These are phyloP conservation scores for Macrostomum lignano DNA, from an alignment of 1,140 invertebrate genomes.

Conservation along the genomic window DNA sequence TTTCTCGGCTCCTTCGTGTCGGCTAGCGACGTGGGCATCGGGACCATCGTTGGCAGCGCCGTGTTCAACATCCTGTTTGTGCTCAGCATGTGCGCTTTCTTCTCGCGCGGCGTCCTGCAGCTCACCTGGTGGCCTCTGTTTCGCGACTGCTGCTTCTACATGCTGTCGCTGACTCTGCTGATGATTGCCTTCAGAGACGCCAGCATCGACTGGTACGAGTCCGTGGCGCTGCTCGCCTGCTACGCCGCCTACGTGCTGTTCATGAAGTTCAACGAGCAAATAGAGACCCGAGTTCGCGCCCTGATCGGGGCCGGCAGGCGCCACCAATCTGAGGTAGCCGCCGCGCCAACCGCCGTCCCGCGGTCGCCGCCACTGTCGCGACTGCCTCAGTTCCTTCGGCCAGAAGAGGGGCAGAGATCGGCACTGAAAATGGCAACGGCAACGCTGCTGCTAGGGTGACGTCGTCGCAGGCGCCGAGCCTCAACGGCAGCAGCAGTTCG, in stretches of 20 bases:
- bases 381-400: not conserved
- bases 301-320: not conserved
- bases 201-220: conserved; percentile 10
- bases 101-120: conserved; percentile 10
- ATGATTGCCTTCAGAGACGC: conserved; percentile 15
- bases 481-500: too few relatives aligned
- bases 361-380: too few relatives aligned
- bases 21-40: conserved; percentile 10
- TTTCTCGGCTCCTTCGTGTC: conserved; percentile 40
- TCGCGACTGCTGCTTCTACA: conserved; percentile 7
- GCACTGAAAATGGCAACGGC: not conserved
- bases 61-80: conserved; percentile 81
- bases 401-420: not conserved
- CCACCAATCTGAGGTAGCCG: not conserved
- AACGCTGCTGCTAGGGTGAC: not conserved
- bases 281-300: conserved; percentile 4
- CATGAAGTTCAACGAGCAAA: conserved; percentile 10
- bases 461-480: too few relatives aligned
- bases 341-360: not conserved
- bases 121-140: conserved; percentile 11
- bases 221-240: conserved; percentile 5
- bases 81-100: conserved; percentile 69
- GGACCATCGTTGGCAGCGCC: conserved; percentile 56
- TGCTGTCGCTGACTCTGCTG: conserved; percentile 28
- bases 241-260: conserved; percentile 8